phyloP scores from a whole-genome alignment of 2,113 vertebrate genomes.

The Piliocolobus tephrosceles region DNA sequence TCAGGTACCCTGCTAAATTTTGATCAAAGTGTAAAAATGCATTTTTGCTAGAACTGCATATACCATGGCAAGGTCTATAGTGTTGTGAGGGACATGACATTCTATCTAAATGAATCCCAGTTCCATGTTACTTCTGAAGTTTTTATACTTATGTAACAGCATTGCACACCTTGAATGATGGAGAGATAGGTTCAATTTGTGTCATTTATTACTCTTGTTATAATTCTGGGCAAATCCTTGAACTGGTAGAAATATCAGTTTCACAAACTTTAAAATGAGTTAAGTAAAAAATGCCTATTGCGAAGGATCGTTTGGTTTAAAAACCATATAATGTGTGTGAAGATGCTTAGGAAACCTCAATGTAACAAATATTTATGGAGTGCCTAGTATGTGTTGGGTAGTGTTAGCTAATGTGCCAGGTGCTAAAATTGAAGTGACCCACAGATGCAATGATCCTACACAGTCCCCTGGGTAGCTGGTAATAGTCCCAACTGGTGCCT shows the following conservation, averaged over 20 bases:
- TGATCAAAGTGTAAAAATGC: neutral
- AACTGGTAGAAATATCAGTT: neutral
- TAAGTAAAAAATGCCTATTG: neutral
- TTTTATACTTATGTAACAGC: neutral
- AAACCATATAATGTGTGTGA: neutral
- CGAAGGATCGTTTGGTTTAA: neutral
- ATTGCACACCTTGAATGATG: neutral
- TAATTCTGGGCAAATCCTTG: neutral
- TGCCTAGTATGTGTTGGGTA: neutral
- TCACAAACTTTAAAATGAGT: neutral
- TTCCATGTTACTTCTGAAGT: neutral
- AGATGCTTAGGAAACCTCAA: neutral
- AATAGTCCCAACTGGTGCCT: neutral
- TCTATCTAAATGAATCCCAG: neutral
- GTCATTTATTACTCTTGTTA: neutral
- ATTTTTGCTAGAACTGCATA: neutral
- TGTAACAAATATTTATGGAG: neutral
- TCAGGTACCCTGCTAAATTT: neutral
- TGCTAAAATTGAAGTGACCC: neutral
- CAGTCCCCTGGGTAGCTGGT: fast-evolving
- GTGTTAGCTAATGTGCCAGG: neutral
- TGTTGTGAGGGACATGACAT: neutral
- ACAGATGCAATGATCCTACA: fast-evolving
- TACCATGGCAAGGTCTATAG: neutral
- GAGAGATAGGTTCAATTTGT: neutral